These are phyloP conservation scores for Microplitis mediator DNA, from an alignment of 1,140 invertebrate genomes.

Conservation along the genomic window DNA sequence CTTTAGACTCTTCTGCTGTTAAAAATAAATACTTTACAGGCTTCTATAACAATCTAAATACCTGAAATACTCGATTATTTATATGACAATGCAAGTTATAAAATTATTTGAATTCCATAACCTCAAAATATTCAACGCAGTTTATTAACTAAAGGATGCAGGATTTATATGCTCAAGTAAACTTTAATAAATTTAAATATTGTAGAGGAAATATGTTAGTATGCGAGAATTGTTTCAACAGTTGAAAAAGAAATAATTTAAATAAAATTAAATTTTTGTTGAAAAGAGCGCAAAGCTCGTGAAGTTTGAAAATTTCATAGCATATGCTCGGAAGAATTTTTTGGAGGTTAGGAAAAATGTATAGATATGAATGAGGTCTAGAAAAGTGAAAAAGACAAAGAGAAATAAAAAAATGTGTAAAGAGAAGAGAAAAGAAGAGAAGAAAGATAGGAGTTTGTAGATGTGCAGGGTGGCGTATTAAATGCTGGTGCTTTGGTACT, in stretches of 20 bases:
- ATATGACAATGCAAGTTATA: too few species aligned
- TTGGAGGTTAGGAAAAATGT: background rate
- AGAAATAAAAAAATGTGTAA: background rate
- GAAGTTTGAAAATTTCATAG: background rate
- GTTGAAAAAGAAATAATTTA: background rate
- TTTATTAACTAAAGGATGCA: too few species aligned
- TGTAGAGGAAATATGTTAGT: background rate
- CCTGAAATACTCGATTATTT: too few species aligned
- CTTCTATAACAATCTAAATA: too few species aligned
- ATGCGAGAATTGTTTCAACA: background rate
- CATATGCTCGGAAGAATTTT: background rate
- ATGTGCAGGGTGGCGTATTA: background rate
- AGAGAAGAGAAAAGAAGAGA: background rate
- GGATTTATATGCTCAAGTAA: too few species aligned
- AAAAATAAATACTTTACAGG: too few species aligned
- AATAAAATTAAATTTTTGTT: background rate
- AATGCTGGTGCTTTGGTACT: conserved; percentile 3
- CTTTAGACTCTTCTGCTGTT: too few species aligned
- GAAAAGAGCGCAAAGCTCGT: background rate
- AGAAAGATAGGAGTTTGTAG: background rate
- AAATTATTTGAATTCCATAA: too few species aligned
- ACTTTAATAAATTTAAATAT: too few species aligned
- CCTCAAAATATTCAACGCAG: too few species aligned
- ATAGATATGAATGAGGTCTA: background rate
- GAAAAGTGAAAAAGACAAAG: background rate